Evolutionary conservation across 2,888 invertebrate species (phyloP).

Genomic region (Drosophila dives): DNA sequence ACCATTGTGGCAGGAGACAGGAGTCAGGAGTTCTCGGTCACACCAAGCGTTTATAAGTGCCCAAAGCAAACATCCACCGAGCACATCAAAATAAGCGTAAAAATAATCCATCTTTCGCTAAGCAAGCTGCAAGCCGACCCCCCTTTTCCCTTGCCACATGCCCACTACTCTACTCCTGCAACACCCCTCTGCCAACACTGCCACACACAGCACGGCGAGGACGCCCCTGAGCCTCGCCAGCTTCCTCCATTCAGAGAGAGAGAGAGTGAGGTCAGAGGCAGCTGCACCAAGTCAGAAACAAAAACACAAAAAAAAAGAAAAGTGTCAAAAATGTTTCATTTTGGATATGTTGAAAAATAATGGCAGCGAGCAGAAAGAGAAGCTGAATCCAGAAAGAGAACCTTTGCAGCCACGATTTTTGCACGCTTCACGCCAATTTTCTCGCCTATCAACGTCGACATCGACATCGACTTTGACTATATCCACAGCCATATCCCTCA

Average conservation of each 20-base stretch:
- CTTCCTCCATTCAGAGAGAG: slow-evolving; percentile 20
- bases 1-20: slow-evolving; percentile 7
- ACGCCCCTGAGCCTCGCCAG: slow-evolving; percentile 36
- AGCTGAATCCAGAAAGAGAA: slow-evolving; percentile 11
- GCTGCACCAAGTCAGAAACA: slow-evolving; percentile 50
- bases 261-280: slow-evolving; percentile 43
- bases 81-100: slow-evolving; percentile 82
- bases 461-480: slow-evolving; percentile 42
- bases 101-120: slow-evolving; percentile 78
- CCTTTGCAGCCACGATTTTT: slow-evolving; percentile 77
- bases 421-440: slow-evolving; percentile 85
- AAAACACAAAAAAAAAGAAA: slow-evolving; percentile 40
- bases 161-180: not conserved
- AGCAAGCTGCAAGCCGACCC: slow-evolving; percentile 64
- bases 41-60: slow-evolving; percentile 83
- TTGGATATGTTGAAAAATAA: slow-evolving; percentile 79
- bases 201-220: slow-evolving; percentile 17
- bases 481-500: slow-evolving; percentile 34
- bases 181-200: slow-evolving; percentile 8
- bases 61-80: slow-evolving; percentile 83
- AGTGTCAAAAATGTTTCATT: slow-evolving; percentile 80
- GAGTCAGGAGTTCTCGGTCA: slow-evolving; percentile 53
- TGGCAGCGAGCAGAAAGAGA: slow-evolving; percentile 46
- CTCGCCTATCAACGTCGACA: slow-evolving; percentile 80
- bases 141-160: not conserved